Conservation (phyloP, 2,888 invertebrate genomes). For the Operophtera brumata region DNA sequence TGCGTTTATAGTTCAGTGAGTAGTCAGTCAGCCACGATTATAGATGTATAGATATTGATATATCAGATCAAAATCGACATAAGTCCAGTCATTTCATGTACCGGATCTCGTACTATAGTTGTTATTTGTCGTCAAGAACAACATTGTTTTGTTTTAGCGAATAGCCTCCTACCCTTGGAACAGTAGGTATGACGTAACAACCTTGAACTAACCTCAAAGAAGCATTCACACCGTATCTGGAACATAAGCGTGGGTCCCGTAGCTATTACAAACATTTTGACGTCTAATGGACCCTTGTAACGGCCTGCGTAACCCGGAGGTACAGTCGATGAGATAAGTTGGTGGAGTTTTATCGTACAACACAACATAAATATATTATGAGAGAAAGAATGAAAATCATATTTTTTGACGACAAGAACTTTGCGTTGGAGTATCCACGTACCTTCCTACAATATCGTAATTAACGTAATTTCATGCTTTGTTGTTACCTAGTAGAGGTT, state of each 20-base stretch:
- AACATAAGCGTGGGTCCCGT: slow-evolving; percentile 21
- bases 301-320: slow-evolving; percentile 14
- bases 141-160: background rate
- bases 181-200: background rate
- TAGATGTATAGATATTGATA: too few species aligned
- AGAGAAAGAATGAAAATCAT: background rate
- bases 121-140: too few species aligned
- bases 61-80: too few species aligned
- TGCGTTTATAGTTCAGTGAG: too few species aligned
- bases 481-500: too few species aligned
- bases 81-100: too few species aligned
- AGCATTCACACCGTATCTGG: slow-evolving; percentile 22
- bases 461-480: too few species aligned
- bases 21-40: too few species aligned
- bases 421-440: too few species aligned
- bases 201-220: slow-evolving; percentile 29
- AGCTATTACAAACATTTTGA: slow-evolving; percentile 23
- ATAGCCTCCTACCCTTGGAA: background rate
- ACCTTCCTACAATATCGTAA: too few species aligned
- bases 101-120: too few species aligned
- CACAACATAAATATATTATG: slow-evolving; percentile 6
- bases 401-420: background rate
- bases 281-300: slow-evolving; percentile 16
- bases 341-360: slow-evolving; percentile 11
- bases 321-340: slow-evolving; percentile 23